Conservation (phyloP, 2,797 vertebrate genomes). For the Halcyon leucocephala region DNA sequence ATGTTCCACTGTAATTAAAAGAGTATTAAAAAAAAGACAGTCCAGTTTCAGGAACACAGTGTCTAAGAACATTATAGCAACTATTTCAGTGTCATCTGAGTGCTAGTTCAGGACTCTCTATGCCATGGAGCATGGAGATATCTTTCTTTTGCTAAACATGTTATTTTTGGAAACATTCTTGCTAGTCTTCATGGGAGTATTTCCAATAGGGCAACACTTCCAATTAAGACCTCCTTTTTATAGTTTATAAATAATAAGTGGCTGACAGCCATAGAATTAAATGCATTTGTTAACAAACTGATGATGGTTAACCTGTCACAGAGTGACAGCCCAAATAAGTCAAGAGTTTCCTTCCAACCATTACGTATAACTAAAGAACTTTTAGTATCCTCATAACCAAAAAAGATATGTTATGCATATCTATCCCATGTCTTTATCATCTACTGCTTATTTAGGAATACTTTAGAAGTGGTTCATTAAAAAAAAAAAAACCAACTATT, state of each 20-base stretch:
- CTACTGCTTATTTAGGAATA: neutral
- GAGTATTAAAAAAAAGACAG: rapidly evolving
- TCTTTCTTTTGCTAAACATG: neutral
- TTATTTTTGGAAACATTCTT: conserved; percentile 50
- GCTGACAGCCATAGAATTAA: neutral
- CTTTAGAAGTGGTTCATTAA: neutral
- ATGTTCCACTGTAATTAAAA: neutral
- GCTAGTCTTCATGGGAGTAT: neutral
- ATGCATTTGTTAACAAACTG: neutral
- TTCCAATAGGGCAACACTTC: conserved; percentile 15
- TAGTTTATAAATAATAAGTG: neutral
- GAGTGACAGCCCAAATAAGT: neutral
- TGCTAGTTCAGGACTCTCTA: neutral
- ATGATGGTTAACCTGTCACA: neutral
- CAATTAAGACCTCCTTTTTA: conserved; percentile 17
- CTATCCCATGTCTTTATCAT: neutral
- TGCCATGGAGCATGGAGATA: neutral
- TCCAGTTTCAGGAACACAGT: neutral
- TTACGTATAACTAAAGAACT: neutral
- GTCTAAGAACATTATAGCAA: neutral
- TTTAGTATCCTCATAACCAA: neutral
- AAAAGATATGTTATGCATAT: neutral
- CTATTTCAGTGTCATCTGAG: neutral
- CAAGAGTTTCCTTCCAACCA: neutral
- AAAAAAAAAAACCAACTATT: neutral